Percentiles rank a stretch among this genome's conserved stretches.
These are phyloP conservation scores for Hanleya hanleyi DNA, from an alignment of 2,888 invertebrate genomes.

Conservation along the genomic window DNA sequence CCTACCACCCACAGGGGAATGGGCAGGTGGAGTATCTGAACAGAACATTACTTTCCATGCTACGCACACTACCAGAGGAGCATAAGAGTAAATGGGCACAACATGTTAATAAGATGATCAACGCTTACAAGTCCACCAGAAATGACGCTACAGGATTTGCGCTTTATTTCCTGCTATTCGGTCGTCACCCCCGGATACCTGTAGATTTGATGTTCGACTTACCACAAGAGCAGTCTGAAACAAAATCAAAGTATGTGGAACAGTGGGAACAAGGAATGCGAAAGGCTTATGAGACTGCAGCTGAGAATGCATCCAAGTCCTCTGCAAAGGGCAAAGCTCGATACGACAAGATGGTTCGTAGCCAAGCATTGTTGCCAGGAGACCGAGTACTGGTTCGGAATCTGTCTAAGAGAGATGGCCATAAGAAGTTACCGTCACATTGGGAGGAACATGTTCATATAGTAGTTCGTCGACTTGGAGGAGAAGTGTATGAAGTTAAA, in stretches of 20 bases:
- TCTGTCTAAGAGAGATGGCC: slow-evolving; percentile 17
- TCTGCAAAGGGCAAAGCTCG: background rate
- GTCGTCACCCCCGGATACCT: slow-evolving; percentile 11
- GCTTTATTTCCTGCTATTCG: slow-evolving; percentile 17
- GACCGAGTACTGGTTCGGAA: background rate
- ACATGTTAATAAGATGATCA: slow-evolving; percentile 16
- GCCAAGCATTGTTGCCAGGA: background rate
- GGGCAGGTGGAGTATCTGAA: slow-evolving; percentile 16
- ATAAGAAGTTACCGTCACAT: slow-evolving; percentile 13
- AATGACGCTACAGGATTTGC: slow-evolving; percentile 17
- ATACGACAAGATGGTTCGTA: background rate
- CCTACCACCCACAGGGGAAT: slow-evolving; percentile 28
- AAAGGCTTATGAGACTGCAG: background rate
- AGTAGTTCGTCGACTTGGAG: slow-evolving; percentile 12
- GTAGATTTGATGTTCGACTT: slow-evolving; percentile 19
- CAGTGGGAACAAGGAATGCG: slow-evolving; percentile 2
- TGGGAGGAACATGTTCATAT: slow-evolving; percentile 24
- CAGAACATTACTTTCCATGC: slow-evolving; percentile 20
- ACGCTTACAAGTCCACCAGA: slow-evolving; percentile 25
- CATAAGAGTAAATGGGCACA: slow-evolving; percentile 24
- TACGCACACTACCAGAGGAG: slow-evolving; percentile 15
- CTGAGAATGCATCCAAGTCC: background rate
- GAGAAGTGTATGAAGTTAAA: slow-evolving; percentile 23
- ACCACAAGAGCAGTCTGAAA: background rate
- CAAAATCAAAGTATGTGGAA: background rate